Evolutionary conservation across 2,113 vertebrate genomes (phyloP), one percentile per base, ranked within the genome.

Genomic region (Hemiprocne comata): DNA sequence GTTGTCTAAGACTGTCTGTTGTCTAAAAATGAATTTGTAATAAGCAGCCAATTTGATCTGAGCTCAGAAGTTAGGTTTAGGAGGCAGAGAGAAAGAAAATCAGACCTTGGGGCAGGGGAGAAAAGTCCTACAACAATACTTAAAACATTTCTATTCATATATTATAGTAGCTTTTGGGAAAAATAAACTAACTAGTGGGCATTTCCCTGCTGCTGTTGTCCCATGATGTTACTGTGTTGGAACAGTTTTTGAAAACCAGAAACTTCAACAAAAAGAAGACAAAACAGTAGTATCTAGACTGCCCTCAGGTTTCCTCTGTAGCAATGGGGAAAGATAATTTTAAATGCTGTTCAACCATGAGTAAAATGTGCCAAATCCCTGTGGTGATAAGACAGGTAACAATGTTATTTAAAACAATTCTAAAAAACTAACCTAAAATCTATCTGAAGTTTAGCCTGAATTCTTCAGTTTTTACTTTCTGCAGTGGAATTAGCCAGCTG

Each of bases 151-250:
- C 17, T 74, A 11, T 58, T 80, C 11, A 57, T 2, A 15, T 36
- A 24, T 34, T 83, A 6, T 13, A 71, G 51, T 50, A 55, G 23
- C n/a, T 94, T 90, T 70, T 31, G 48, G 61, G 57, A 19, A 66
- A 89, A 95, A 76, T 20, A 46, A 40, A 71, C 34, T 18, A 65
- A 9, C 40, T 36, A 33, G 5, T 62, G 34, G 66, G 17, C 13
- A 17, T 87, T 91, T 78, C 26, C 38, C 34, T 93, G 46, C 65
- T 86, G 29, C 42, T 89, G 7, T 83, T 77, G 51, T 70, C 31
- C 31, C 0, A 0, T 55, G 42, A 25, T 0, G 0, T 44, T 62
- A n/a, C 13, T 38, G 8, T 78, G 24, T 86, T 66, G 77, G 31
- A 64, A 74, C 17, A 77, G 25, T 53, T 83, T 67, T 76, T 73